Base-by-base conservation (phyloP, 2,888 invertebrate species). In the Malthinus flaveolus region DNA sequence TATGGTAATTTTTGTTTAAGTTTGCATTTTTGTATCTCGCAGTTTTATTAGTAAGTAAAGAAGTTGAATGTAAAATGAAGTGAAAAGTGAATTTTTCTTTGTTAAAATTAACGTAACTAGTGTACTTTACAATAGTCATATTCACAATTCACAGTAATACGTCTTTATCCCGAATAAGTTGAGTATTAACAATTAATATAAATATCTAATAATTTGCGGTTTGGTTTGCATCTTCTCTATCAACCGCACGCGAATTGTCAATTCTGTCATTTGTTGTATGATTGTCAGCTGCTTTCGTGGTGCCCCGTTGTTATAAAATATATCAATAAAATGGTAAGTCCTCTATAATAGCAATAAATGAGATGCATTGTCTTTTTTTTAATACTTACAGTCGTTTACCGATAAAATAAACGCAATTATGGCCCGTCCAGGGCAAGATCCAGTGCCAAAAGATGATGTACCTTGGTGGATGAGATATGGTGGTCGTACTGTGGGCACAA, bases 401-500 rank as follows among this genome's bases (percentile, higher is more conserved):
- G 91, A 91, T 77, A 93, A 91, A 83, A 82, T 93, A 71, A 83
- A 88, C 64, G 85, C 87, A 74, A 83, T 93, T 68, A 88, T 93
- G 89, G 85, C 89, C 72, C 85, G 90, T 73, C 92, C 93, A 64
- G 90, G 90, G 68, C 89, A 88, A 77, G 90, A 91, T 78, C 85
- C 86, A 71, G 84, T 81, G 65, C 85, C 87, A 67, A 89, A 89
- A 82, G 92, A 92, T 79, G 91, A 91, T 79, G 86, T 88, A 68
- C 90, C 94, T 67, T 93, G 91, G 92, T 93, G 90, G 87, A 84
- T 94, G 85, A 92, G 91, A 80, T 92, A 91, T 81, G 90, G 87
- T 77, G 91, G 89, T 69, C 85, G 93, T 74, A 86, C 87, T 67
- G 81, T 93, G 70, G 95, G 94, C 65, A 91, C 91, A 67, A 86